phyloP scores from a whole-genome alignment of 1,140 invertebrate genomes.

The Sitobion miscanthi region DNA sequence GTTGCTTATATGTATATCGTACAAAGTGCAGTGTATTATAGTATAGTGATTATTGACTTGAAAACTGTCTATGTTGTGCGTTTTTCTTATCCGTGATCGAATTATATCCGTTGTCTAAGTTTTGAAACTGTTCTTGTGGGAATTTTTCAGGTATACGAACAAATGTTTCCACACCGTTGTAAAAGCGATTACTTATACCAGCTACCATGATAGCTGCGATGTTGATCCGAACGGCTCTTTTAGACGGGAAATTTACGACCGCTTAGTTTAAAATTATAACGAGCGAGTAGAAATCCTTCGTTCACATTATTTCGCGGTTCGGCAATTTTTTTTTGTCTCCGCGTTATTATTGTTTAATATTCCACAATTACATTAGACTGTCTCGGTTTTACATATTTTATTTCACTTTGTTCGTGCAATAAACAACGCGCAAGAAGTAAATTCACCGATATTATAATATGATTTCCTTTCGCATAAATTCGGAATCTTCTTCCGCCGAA shows the following conservation, averaged over 20 bases:
- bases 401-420: neutral
- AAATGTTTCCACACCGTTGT: neutral
- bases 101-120: neutral
- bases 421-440: neutral
- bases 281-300: neutral
- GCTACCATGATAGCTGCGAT: neutral
- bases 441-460: neutral
- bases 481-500: neutral
- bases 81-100: neutral
- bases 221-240: neutral
- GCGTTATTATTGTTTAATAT: neutral
- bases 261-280: neutral
- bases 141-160: no score
- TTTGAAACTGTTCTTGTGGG: neutral
- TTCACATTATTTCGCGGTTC: neutral
- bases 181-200: neutral
- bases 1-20: neutral
- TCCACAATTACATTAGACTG: neutral
- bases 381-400: neutral
- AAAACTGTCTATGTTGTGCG: neutral
- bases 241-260: neutral
- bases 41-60: neutral
- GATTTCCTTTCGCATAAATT: neutral
- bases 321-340: neutral
- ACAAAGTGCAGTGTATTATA: neutral